These are phyloP conservation scores for Eospalax fontanierii DNA, from an alignment of 2,797 vertebrate genomes.

Conservation along the genomic window DNA sequence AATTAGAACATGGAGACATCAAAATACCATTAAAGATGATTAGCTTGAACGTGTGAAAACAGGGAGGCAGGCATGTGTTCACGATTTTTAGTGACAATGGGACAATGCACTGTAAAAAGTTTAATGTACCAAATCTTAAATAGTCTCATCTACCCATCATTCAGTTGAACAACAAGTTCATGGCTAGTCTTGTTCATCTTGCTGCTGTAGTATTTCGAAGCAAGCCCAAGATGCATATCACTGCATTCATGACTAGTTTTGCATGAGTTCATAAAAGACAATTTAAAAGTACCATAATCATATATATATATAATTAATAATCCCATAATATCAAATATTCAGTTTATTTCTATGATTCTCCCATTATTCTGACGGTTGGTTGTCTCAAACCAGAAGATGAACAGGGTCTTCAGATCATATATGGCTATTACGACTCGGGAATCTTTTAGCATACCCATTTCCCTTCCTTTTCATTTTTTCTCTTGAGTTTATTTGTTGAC, in stretches of 20 bases:
- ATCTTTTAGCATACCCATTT: slow-evolving; percentile 52
- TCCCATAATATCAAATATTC: slow-evolving; percentile 35
- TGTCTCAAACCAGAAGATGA: slow-evolving; percentile 48
- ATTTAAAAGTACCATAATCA: slow-evolving; percentile 27
- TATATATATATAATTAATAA: not conserved
- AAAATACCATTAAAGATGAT: not conserved
- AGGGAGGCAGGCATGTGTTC: not conserved
- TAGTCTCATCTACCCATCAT: not conserved
- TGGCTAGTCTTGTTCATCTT: not conserved
- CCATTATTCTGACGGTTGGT: not conserved
- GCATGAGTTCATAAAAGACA: slow-evolving; percentile 13
- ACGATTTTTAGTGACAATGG: not conserved
- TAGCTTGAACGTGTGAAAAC: not conserved
- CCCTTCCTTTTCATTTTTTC: not conserved
- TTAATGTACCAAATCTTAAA: slow-evolving; percentile 36
- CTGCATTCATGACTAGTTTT: not conserved
- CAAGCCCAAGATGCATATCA: not conserved
- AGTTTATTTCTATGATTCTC: slow-evolving; percentile 32
- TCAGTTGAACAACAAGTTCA: not conserved
- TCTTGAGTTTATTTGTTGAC: slow-evolving; percentile 55
- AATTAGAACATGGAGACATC: not conserved
- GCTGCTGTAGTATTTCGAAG: slow-evolving; percentile 28
- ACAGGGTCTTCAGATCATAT: not conserved
- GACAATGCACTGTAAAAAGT: not conserved
- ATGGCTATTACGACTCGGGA: not conserved